phyloP scores from a whole-genome alignment of 2,888 invertebrate genomes.

The Drepanosiphum platanoidis region DNA sequence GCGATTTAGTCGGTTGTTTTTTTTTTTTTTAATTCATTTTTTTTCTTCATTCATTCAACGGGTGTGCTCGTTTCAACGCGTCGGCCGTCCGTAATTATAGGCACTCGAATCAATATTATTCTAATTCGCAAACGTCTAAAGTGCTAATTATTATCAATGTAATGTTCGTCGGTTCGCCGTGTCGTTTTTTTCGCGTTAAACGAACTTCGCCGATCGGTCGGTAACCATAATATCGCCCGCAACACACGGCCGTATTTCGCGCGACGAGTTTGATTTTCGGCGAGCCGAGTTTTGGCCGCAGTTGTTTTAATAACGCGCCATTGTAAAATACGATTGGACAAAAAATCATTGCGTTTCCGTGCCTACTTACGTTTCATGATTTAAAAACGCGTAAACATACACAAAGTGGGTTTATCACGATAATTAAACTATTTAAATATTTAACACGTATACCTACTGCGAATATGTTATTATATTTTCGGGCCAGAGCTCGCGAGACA shows the following conservation, averaged over 20 bases:
- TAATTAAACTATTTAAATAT: not conserved
- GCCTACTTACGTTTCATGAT: not conserved
- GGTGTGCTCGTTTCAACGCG: not conserved
- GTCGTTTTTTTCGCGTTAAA: not conserved
- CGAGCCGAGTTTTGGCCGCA: not conserved
- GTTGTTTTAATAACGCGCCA: too few species aligned
- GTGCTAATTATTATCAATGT: constrained; percentile 9
- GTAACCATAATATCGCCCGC: too few species aligned
- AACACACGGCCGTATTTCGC: not conserved
- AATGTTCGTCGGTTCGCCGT: not conserved
- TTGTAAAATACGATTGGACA: too few species aligned
- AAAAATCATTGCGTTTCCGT: too few species aligned
- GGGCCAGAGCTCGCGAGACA: too few species aligned
- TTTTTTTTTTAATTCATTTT: too few species aligned
- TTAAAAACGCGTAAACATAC: not conserved
- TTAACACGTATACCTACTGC: not conserved
- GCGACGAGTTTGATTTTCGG: not conserved
- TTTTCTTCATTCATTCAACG: too few species aligned
- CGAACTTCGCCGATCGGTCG: not conserved
- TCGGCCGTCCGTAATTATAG: not conserved
- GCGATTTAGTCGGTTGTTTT: too few species aligned
- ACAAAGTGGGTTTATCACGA: not conserved
- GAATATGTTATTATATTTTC: too few species aligned
- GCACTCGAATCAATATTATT: constrained; percentile 9
- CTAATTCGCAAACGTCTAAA: not conserved